Base-by-base conservation (phyloP, 2,888 invertebrate genomes). In the Hydroisotoma schaefferi region DNA sequence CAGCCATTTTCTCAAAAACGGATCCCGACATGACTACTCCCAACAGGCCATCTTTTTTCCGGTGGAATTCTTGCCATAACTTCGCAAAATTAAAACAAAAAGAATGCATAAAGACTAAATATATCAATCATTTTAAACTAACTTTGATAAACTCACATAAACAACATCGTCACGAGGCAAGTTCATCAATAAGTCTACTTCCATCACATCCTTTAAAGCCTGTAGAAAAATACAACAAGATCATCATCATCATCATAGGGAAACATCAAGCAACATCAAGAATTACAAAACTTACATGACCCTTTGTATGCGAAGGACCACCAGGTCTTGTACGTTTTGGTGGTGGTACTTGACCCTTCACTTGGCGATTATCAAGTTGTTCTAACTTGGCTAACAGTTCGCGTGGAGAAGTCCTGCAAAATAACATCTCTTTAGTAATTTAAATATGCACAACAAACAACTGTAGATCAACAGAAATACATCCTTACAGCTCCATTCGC, bases 51-150 rank as follows among this genome's bases (percentile, higher is more conserved):
- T 88, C 85, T 76, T 89, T 89, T 6, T 83, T 80, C 66, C 84
- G 84, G 74, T 91, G 90, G 76, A 90, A 90, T 73, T 87, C 83
- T 54, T 84, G 81, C 92, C 93, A 92, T 68, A 92, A 88, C 53
- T 78, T 74, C 27, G 33, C 23, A 55, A 51, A 47, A 55, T 18
- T 25, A 44, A 15, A 51, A 38, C 44, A 18, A 23, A 52, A 51
- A 43, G 29, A 52, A n/a, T n/a, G n/a, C 23, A 28, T 37, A 20
- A 18, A 22, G n/a, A n/a, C n/a, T n/a, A 15, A 37, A 55, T 23
- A 38, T 38, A 40, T 15, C n/a, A 12, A 28, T 15, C n/a, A 28
- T 28, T 43, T 43, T n/a, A 10, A 43, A 18, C n/a, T 8, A 23
- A 18, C 8, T 22, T 47, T 15, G 28, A 43, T 38, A 15, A 46